These are phyloP conservation scores for Chrysotoxum bicinctum DNA, from an alignment of 2,888 invertebrate species.

Conservation along the genomic window DNA sequence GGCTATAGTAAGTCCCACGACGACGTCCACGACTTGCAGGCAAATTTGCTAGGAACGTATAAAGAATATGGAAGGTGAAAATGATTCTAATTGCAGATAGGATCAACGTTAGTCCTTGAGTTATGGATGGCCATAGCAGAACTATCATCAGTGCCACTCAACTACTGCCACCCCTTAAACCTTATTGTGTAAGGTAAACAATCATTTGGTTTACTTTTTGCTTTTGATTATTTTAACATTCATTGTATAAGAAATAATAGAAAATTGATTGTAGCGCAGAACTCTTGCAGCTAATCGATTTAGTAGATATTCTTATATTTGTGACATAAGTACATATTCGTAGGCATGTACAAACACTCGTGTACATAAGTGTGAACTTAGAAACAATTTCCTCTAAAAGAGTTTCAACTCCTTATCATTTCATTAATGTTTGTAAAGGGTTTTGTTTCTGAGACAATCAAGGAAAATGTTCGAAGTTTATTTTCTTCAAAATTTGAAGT, in stretches of 20 bases:
- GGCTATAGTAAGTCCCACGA: slow-evolving; percentile 57
- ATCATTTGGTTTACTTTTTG: slow-evolving; percentile 28
- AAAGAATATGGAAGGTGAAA: slow-evolving; percentile 53
- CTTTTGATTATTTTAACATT: slow-evolving; percentile 21
- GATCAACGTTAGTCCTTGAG: slow-evolving; percentile 61
- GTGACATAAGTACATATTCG: no score
- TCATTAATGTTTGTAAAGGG: neutral
- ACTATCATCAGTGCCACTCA: slow-evolving; percentile 24
- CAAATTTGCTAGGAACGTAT: slow-evolving; percentile 9
- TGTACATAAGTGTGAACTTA: neutral
- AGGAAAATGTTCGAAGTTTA: no score
- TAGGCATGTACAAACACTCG: no score
- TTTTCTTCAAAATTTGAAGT: no score
- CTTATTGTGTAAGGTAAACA: slow-evolving; percentile 22
- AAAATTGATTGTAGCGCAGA: neutral
- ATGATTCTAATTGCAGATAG: slow-evolving; percentile 65
- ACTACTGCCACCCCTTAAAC: slow-evolving; percentile 39
- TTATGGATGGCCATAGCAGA: slow-evolving; percentile 40
- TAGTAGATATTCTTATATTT: neutral
- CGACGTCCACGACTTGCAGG: slow-evolving; percentile 28
- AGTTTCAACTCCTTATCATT: neutral
- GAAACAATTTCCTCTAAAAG: neutral
- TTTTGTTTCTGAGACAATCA: neutral
- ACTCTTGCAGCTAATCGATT: neutral
- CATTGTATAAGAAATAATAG: neutral